phyloP scores from a whole-genome alignment of 2,888 invertebrate species.

The Isoperla grammatica region DNA sequence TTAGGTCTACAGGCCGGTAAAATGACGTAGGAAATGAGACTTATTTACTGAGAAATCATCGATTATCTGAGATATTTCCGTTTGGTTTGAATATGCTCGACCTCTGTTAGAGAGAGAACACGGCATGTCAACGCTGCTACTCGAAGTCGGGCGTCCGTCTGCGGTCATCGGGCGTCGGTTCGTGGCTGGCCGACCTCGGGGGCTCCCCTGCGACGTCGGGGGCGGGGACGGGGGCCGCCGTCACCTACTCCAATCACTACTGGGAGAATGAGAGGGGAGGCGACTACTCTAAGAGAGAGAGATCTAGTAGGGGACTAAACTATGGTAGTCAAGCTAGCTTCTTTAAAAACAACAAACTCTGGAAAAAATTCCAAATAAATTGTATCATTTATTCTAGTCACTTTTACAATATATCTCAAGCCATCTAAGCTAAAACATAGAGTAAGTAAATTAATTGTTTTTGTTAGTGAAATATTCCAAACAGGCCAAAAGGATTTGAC shows the following conservation, averaged over 20 bases:
- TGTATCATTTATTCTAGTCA: constrained; percentile 29
- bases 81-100: not conserved
- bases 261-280: not conserved
- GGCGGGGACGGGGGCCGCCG: not conserved
- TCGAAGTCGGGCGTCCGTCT: not conserved
- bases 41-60: too few species aligned
- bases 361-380: constrained; percentile 28
- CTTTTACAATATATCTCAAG: constrained; percentile 23
- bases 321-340: constrained; percentile 7
- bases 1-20: too few species aligned
- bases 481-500: not conserved
- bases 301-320: not conserved
- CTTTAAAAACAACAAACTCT: constrained; percentile 28
- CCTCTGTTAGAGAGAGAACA: constrained; percentile 1
- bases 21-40: not conserved
- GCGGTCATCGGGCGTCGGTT: not conserved
- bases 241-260: not conserved
- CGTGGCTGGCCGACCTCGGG: too few species aligned
- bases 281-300: constrained; percentile 11
- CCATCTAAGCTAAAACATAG: constrained; percentile 25
- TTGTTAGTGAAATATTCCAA: constrained; percentile 7
- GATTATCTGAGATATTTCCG: constrained; percentile 27
- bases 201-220: not conserved
- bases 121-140: constrained; percentile 7
- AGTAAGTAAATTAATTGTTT: constrained; percentile 19